These are phyloP conservation scores for Artibeus jamaicensis DNA, from an alignment of 2,797 vertebrate genomes.

Conservation along the genomic window DNA sequence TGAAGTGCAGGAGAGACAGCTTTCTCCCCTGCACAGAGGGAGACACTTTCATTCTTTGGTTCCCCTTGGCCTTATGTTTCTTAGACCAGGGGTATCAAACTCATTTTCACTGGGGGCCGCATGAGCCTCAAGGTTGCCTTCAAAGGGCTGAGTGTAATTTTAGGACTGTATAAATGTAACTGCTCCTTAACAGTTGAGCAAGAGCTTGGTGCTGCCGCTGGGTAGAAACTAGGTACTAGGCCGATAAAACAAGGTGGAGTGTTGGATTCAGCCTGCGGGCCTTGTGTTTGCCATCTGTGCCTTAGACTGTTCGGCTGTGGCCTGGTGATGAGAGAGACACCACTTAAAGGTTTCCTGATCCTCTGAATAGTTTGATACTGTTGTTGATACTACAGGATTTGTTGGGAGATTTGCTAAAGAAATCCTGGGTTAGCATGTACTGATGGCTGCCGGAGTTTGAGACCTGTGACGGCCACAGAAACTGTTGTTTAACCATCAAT, in stretches of 20 bases:
- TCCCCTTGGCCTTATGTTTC: neutral
- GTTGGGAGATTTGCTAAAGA: neutral
- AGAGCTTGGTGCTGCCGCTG: no score
- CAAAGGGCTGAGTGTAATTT: no score
- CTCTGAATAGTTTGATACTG: neutral
- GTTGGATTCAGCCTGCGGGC: no score
- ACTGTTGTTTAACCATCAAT: neutral
- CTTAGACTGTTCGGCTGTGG: neutral
- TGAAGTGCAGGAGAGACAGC: neutral
- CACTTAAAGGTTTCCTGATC: fast-evolving
- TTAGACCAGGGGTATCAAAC: neutral
- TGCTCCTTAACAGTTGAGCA: no score
- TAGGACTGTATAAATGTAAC: no score
- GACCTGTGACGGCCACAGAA: neutral
- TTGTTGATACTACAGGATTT: conserved; percentile 24
- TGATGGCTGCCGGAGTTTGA: neutral
- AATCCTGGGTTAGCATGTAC: fast-evolving
- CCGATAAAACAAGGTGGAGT: no score
- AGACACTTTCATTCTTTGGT: neutral
- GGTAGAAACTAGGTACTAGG: no score
- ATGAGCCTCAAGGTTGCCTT: no score
- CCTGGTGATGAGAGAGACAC: neutral
- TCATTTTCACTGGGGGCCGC: no score
- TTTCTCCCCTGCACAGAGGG: neutral
- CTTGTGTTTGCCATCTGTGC: no score